These are phyloP conservation scores for Macrobrachium rosenbergii DNA, from an alignment of 1,140 invertebrate genomes.

Conservation along the genomic window DNA sequence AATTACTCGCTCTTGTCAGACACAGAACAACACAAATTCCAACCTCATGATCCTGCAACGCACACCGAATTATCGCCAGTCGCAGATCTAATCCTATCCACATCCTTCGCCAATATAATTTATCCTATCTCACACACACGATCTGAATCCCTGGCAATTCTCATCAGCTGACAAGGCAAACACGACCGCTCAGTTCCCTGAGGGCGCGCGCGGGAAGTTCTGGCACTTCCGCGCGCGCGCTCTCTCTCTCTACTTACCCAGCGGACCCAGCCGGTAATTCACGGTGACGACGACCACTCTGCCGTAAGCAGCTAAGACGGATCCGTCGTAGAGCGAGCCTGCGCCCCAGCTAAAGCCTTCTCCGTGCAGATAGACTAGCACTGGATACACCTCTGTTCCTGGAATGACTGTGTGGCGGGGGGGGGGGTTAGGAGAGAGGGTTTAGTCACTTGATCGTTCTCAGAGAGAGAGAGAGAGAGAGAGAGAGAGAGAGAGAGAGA, in stretches of 20 bases:
- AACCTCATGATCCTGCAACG: too few relatives aligned
- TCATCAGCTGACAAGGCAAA: too few relatives aligned
- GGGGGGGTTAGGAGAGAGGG: not conserved
- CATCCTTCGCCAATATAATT: too few relatives aligned
- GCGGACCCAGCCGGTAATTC: conserved; percentile 69
- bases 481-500: not conserved
- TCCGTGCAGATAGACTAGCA: conserved; percentile 84
- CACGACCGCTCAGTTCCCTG: too few relatives aligned
- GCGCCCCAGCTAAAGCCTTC: conserved; percentile 89
- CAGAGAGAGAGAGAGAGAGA: not conserved
- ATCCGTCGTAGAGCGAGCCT: conserved; percentile 88
- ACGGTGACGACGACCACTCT: conserved; percentile 91
- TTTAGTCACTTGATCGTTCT: not conserved
- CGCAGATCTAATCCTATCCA: too few relatives aligned
- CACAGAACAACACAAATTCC: too few relatives aligned
- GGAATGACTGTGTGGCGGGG: not conserved
- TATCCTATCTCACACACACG: too few relatives aligned
- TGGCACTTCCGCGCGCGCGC: not conserved
- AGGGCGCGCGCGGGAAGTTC: too few relatives aligned
- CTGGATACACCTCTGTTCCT: conserved; percentile 47
- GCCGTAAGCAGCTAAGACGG: conserved; percentile 87
- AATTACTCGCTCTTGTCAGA: too few relatives aligned
- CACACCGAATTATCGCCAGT: too few relatives aligned
- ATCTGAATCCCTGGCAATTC: too few relatives aligned
- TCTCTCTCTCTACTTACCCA: conserved; percentile 16